phyloP scores from a whole-genome alignment of 2,113 vertebrate genomes.

The Fukomys damarensis region DNA sequence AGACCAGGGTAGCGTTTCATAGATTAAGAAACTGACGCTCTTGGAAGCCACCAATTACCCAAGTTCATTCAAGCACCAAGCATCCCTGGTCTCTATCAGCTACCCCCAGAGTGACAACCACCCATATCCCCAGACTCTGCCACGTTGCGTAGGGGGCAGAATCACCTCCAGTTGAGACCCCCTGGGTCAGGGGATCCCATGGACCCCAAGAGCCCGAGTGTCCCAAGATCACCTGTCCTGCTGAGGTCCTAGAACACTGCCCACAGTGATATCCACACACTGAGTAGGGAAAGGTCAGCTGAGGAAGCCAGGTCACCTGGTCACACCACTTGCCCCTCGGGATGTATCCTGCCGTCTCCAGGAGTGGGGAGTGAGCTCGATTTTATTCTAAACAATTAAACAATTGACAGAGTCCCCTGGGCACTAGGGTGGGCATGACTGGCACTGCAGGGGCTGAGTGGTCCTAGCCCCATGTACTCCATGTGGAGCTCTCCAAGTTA shows the following conservation, averaged over 20 bases:
- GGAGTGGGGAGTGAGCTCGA: background rate
- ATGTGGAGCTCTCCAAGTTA: background rate
- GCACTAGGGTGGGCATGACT: background rate
- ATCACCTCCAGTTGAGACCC: background rate
- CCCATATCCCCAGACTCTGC: background rate
- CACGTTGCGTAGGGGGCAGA: background rate
- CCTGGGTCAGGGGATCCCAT: background rate
- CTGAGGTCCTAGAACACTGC: too few relatives aligned
- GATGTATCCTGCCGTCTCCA: background rate
- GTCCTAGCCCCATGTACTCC: background rate
- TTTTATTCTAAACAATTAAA: background rate
- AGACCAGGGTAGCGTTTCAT: background rate
- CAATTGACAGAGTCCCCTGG: background rate
- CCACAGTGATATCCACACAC: too few relatives aligned
- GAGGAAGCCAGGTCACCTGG: background rate
- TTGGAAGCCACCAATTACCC: background rate
- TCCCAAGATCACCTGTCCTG: background rate
- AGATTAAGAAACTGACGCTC: background rate
- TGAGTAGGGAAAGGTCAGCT: too few relatives aligned
- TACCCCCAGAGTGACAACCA: background rate
- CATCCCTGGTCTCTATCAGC: background rate
- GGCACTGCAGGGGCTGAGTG: background rate
- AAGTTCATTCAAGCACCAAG: background rate
- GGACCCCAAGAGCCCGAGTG: background rate
- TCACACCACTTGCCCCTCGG: background rate